A percentile compares a stretch with the other conserved stretches of the same genome.
These are phyloP conservation scores for Pseudomyrmex concolor DNA, from an alignment of 1,140 invertebrate genomes.

Conservation along the genomic window DNA sequence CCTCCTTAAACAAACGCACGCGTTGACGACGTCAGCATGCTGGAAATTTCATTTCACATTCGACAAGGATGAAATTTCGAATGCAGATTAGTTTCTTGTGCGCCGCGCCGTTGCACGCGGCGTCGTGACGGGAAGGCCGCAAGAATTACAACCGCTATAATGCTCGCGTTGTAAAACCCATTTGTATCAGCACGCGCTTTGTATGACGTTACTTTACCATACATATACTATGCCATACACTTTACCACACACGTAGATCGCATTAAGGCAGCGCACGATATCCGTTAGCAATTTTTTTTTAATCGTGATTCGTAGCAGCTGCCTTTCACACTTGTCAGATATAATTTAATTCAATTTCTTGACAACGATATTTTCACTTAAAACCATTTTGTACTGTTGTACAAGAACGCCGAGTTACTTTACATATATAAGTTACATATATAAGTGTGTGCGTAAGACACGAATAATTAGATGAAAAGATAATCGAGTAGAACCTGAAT, in stretches of 20 bases:
- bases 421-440: too few relatives aligned
- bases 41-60: conserved; percentile 62
- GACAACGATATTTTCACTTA: not conserved
- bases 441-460: too few relatives aligned
- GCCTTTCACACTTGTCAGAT: not conserved
- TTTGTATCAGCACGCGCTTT: conserved; percentile 16
- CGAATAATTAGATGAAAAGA: conserved; percentile 23
- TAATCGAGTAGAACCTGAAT: conserved; percentile 16
- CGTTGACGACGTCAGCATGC: conserved; percentile 19
- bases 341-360: conserved; percentile 48
- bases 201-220: conserved; percentile 16
- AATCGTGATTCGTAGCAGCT: not conserved
- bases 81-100: conserved; percentile 73
- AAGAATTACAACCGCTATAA: conserved; percentile 58
- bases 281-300: conserved; percentile 25
- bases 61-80: conserved; percentile 76
- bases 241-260: conserved; percentile 28
- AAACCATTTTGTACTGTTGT: not conserved
- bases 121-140: conserved; percentile 15
- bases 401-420: not conserved
- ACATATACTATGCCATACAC: too few relatives aligned
- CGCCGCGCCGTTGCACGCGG: conserved; percentile 16
- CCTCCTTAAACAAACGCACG: conserved; percentile 63
- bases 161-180: conserved; percentile 47
- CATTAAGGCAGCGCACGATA: conserved; percentile 12